Evolutionary conservation across 1,140 invertebrate genomes (phyloP), one percentile per base, ranked within the genome.

Genomic region (Amyelois transitella): DNA sequence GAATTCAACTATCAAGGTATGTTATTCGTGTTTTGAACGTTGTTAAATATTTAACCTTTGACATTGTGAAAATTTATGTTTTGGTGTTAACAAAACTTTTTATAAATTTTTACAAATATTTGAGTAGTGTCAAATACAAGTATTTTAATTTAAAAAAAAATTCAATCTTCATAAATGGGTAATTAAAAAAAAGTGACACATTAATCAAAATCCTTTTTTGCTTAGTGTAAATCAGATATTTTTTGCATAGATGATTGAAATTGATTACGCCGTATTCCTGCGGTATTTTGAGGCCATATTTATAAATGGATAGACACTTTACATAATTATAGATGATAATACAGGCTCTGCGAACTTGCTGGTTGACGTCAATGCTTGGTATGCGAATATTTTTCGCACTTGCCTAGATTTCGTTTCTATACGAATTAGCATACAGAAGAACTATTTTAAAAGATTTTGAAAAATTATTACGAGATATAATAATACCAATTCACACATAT

Each of bases 301-400:
- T 28, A 28, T 28, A 28, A 5, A 28, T 28, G 25, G 2, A 28
- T 28, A 38, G 32, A 38, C 32, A 38, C 32, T 38, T 38, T 38
- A 14, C 32, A 38, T 38, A 38, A 38, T 38, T 38, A 38, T 38
- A 38, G 32, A 38, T 38, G 32, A 14, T 38, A 38, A 38, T 38
- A 38, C 32, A 38, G 12, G n/a, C n/a, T 38, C n/a, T 8, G 8
- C 32, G n/a, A 38, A 20, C 45, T 48, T n/a, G 20, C 20, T 21
- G 0, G n/a, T 21, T 48, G 45, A 48, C 45, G 20, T 48, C 45
- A 48, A 48, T 48, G 45, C 45, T 48, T 21, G 45, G 45, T 10
- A 48, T 48, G 45, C 20, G 45, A 48, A 48, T 48, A 48, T 48
- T 48, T 48, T 48, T 48, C 20, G 5, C 45, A 48, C 12, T 48